phyloP scores from a whole-genome alignment of 2,113 vertebrate genomes.

The Drymodes brunneopygia region DNA sequence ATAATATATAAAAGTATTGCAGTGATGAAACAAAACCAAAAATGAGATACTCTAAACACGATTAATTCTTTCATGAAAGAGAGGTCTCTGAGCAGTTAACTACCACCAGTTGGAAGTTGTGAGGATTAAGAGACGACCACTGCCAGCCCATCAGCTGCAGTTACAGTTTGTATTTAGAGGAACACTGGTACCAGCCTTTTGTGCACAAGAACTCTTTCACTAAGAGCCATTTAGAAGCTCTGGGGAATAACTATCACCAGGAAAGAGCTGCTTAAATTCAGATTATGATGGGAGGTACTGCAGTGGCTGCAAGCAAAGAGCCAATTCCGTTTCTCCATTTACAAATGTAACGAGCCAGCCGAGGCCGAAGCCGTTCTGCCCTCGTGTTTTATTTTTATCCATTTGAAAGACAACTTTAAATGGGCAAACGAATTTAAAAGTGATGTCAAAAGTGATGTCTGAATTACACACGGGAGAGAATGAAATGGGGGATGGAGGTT shows the following conservation, averaged over 20 bases:
- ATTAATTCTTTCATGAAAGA: slow-evolving; percentile 3
- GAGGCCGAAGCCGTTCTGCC: background rate
- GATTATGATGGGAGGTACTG: background rate
- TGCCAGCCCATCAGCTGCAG: background rate
- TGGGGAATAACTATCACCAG: background rate
- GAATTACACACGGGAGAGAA: background rate
- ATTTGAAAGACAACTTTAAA: background rate
- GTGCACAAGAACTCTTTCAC: background rate
- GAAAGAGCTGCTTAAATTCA: background rate
- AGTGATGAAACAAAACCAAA: slow-evolving; percentile 87
- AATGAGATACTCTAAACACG: slow-evolving; percentile 73
- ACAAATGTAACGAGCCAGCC: background rate
- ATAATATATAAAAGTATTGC: slow-evolving; percentile 81
- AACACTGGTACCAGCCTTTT: background rate
- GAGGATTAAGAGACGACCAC: background rate
- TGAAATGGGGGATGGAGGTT: background rate
- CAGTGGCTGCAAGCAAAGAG: background rate
- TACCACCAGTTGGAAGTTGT: background rate
- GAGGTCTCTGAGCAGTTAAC: background rate
- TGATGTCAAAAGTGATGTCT: background rate
- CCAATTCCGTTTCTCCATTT: background rate
- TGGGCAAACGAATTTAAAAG: background rate
- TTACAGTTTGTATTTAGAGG: background rate
- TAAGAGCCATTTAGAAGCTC: background rate
- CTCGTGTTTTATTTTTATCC: background rate